Evolutionary conservation across 1,140 invertebrate species (phyloP).

Genomic region (Scaptomyza pallida): DNA sequence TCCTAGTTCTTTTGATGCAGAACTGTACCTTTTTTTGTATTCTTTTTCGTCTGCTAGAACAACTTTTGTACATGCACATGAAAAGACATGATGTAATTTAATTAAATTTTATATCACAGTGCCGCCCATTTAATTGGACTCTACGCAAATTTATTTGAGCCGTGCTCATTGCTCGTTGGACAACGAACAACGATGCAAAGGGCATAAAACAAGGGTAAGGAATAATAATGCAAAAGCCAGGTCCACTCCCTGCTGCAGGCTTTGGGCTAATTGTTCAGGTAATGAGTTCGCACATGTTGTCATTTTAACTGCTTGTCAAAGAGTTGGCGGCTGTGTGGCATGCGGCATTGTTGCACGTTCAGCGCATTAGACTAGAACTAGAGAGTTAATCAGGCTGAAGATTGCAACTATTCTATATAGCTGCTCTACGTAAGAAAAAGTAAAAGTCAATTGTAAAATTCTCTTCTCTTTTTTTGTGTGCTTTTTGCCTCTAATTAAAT

Average conservation of each 20-base stretch:
- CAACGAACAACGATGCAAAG: too few relatives aligned
- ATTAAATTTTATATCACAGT: conserved; percentile 45
- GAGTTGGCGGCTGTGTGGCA: conserved; percentile 19
- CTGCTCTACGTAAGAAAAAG: conserved; percentile 4
- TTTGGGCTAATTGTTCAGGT: conserved; percentile 21
- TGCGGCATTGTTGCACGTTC: conserved; percentile 44
- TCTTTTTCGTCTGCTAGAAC: not conserved
- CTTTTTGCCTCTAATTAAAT: conserved; percentile 33
- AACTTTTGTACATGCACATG: too few relatives aligned
- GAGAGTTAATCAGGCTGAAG: not conserved
- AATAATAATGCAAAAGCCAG: not conserved
- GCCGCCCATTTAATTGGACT: conserved; percentile 41
- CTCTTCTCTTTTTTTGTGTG: not conserved
- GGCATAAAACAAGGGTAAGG: too few relatives aligned
- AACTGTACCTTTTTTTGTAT: not conserved
- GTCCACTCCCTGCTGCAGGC: conserved; percentile 1
- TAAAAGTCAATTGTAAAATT: conserved; percentile 33
- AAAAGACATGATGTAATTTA: conserved; percentile 24
- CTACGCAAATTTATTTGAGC: conserved; percentile 36
- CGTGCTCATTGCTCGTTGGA: conserved; percentile 47
- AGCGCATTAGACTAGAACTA: not conserved
- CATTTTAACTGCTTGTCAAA: conserved; percentile 36
- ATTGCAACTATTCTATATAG: conserved; percentile 1
- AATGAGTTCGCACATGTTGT: conserved; percentile 41
- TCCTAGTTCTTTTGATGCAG: not conserved